Percentiles rank a stretch among this genome's conserved stretches.
phyloP scores from a whole-genome alignment of 37 sponge, comb jelly and placozoan genomes.

The Crambe crambe region DNA sequence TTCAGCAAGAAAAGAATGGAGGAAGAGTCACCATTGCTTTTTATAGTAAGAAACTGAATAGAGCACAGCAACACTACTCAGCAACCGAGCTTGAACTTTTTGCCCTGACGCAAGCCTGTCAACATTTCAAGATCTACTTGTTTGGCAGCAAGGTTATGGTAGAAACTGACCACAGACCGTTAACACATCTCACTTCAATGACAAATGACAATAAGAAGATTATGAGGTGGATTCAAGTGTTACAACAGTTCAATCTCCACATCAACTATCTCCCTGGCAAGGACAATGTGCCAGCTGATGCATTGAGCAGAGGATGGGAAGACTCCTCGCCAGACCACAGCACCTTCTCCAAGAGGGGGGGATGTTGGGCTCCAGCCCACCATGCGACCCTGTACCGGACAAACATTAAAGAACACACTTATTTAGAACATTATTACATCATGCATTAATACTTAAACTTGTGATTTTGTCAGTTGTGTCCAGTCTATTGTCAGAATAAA shows the following conservation, averaged over 20 bases:
- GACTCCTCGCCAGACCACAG: background rate
- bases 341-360: background rate
- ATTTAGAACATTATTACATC: background rate
- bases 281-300: background rate
- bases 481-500: background rate
- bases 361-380: conserved; percentile 1
- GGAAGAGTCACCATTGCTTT: background rate
- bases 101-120: background rate
- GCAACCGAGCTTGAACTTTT: conserved; percentile 5
- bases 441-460: background rate
- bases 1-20: background rate
- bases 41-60: background rate
- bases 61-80: background rate
- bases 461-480: background rate
- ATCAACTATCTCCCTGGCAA: background rate
- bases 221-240: background rate
- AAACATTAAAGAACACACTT: background rate
- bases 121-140: background rate
- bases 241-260: background rate
- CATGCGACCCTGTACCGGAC: background rate
- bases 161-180: background rate
- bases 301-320: background rate
- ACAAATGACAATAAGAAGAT: background rate
- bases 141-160: background rate
- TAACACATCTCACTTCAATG: background rate